Evolutionary conservation across 2,888 invertebrate species (phyloP).

Genomic region (Tryphoninae sp.): DNA sequence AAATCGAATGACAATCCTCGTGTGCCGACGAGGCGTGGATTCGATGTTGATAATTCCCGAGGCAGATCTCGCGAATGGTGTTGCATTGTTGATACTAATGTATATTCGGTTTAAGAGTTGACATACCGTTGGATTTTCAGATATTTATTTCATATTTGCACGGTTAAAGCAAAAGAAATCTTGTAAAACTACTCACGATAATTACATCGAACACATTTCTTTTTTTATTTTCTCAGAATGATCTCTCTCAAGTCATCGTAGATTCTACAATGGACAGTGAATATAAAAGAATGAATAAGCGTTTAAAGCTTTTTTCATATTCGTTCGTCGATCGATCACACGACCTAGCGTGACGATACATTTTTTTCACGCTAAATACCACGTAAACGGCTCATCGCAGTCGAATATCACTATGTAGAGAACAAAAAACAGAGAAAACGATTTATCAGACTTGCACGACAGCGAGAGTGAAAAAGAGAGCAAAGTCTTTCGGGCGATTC

Average conservation of each 20-base stretch:
- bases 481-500: constrained; percentile 12
- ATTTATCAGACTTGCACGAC: constrained; percentile 26
- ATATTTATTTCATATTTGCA: constrained; percentile 39
- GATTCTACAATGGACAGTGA: neutral
- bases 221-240: constrained; percentile 30
- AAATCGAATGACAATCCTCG: constrained; percentile 13
- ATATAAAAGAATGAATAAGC: neutral
- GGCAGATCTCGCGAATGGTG: neutral
- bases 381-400: constrained; percentile 28
- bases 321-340: neutral
- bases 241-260: neutral
- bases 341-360: neutral
- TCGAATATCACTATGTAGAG: constrained; percentile 49
- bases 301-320: neutral
- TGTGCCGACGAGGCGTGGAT: constrained; percentile 18
- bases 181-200: neutral
- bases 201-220: neutral
- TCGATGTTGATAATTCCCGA: neutral
- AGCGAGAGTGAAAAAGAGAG: constrained; percentile 18
- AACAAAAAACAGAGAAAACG: constrained; percentile 13
- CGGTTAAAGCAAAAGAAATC: constrained; percentile 30
- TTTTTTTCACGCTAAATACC: neutral
- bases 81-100: constrained; percentile 36
- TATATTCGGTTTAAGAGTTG: constrained; percentile 34
- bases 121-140: constrained; percentile 35